Conservation (phyloP, 2,888 invertebrate genomes). For the Coleophora deauratella region DNA sequence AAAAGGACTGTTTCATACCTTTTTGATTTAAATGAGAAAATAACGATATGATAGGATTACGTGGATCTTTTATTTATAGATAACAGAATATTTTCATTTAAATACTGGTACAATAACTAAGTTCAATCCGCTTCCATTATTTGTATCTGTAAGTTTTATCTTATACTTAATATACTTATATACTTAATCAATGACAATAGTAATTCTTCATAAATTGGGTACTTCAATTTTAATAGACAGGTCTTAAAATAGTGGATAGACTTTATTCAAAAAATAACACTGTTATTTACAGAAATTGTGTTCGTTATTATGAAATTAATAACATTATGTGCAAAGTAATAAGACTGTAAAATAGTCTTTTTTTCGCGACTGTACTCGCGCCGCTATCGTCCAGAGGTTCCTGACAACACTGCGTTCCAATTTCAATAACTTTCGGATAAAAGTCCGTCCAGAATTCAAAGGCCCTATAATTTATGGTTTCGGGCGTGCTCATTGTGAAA, state of each 20-base stretch:
- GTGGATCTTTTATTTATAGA: too few relatives aligned
- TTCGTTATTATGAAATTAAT: not conserved
- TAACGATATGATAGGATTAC: too few relatives aligned
- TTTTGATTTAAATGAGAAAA: too few relatives aligned
- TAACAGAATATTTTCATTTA: too few relatives aligned
- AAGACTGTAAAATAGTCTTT: too few relatives aligned
- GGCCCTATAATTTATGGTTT: slow-evolving; percentile 81
- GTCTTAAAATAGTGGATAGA: slow-evolving; percentile 54
- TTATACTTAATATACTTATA: too few relatives aligned
- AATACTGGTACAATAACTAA: too few relatives aligned
- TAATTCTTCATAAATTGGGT: slow-evolving; percentile 36
- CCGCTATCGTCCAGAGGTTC: slow-evolving; percentile 57
- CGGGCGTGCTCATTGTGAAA: slow-evolving; percentile 82
- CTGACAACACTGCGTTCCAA: slow-evolving; percentile 85
- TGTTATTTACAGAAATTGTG: slow-evolving; percentile 13
- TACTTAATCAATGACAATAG: too few relatives aligned
- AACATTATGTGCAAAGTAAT: too few relatives aligned
- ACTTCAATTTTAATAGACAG: slow-evolving; percentile 15
- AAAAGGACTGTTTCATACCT: too few relatives aligned
- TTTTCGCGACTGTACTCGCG: slow-evolving; percentile 15
- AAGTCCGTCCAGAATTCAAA: slow-evolving; percentile 90
- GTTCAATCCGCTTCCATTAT: too few relatives aligned
- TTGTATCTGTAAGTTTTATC: too few relatives aligned
- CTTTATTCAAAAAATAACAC: slow-evolving; percentile 41
- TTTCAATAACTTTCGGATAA: slow-evolving; percentile 83